Evolutionary conservation across 2,113 vertebrate genomes (phyloP).

Genomic region (Himantopus leucocephalus): DNA sequence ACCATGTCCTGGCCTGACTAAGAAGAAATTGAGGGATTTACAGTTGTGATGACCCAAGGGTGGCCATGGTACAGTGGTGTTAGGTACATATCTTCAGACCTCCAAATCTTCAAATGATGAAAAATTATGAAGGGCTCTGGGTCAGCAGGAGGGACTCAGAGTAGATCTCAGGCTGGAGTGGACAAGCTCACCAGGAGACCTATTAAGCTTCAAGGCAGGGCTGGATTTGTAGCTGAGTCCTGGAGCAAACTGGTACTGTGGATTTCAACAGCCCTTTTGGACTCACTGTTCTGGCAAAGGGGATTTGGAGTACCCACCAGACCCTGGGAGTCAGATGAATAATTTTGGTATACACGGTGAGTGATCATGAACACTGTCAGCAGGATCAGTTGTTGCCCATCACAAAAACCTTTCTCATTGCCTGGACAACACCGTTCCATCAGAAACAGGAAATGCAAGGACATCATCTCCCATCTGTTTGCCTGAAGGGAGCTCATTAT

Average conservation of each 20-base stretch:
- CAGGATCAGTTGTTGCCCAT: neutral
- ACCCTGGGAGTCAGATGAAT: neutral
- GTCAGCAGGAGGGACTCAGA: neutral
- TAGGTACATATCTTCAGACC: neutral
- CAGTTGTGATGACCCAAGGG: rapidly evolving
- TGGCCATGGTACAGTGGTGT: neutral
- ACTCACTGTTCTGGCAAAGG: neutral
- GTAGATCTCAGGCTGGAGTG: neutral
- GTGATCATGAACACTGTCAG: neutral
- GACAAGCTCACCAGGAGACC: neutral
- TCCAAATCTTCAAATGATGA: neutral
- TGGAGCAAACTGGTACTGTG: neutral
- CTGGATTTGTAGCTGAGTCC: neutral
- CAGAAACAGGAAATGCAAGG: neutral
- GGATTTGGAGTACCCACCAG: neutral
- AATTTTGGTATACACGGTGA: neutral
- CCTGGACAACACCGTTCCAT: neutral
- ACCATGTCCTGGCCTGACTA: neutral
- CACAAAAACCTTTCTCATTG: neutral
- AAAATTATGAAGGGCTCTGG: neutral
- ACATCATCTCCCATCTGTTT: neutral
- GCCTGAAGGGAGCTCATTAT: neutral
- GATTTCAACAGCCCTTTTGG: neutral
- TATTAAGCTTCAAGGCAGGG: neutral
- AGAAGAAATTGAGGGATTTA: neutral